Base-by-base conservation (phyloP, 2,797 vertebrate genomes). In the Lacerta viridis region DNA sequence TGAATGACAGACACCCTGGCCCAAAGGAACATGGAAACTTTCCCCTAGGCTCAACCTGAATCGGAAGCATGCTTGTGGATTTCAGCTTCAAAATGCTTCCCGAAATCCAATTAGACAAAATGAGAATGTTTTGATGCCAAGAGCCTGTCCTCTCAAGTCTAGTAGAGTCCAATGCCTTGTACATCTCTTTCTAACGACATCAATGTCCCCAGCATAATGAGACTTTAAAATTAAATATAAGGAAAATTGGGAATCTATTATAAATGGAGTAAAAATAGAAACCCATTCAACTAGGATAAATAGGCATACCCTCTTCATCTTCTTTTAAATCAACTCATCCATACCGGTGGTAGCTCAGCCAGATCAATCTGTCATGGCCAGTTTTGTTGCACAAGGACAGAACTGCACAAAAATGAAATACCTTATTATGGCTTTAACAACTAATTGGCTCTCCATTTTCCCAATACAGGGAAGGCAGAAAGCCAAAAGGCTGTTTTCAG, bases 221-320 rank as follows among this genome's bases (percentile, higher is more conserved):
- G 25, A 7, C 10, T 78, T 89, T 90, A 17, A 90, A 83, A 87
- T 82, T 36, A 0, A 15, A 69, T 90, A 86, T 80, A 41, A 87
- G 89, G 79, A 76, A 18, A 91, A 80, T 90, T 79, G 85, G 29
- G 27, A 85, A 89, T 84, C 64, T 87, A 10, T 23, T 61, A 79
- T 59, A 11, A 50, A 50, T 6, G 86, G 10, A 23, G 87, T 80
- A 83, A 50, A 87, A 85, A 72, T 5, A 87, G 39, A 5, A 79
- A 85, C 46, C 66, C 3, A 39, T 87, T 91, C 76, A 69, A 81
- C 41, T 33, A 20, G 1, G 27, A 8, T 69, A 43, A 90, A 39
- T 79, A 72, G 76, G 23, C 29, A 59, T 75, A 85, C 0, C 0
- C n/a, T 91, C 90, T 25, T 80, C 46, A 68, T 1, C 6, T 0